A percentile compares a stretch with the other conserved stretches of the same genome.
Evolutionary conservation across 1,140 invertebrate species (phyloP).

Genomic region (Nephila pilipes): DNA sequence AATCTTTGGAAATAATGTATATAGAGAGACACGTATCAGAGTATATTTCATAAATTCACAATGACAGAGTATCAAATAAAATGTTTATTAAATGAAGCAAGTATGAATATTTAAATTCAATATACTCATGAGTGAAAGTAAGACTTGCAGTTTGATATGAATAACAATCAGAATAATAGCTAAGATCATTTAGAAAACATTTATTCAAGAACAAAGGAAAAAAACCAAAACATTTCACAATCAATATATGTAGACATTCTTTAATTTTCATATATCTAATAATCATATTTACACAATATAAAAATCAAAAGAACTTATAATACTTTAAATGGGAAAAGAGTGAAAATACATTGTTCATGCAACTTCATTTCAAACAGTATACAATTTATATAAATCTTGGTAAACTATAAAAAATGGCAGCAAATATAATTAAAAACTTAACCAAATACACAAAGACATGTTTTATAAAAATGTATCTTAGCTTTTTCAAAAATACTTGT

Average conservation of each 20-base stretch:
- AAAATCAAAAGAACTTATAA: conserved; percentile 15
- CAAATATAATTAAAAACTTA: conserved; percentile 42
- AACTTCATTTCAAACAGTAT: not conserved
- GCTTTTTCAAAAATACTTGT: conserved; percentile 1
- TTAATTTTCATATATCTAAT: not conserved
- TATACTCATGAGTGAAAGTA: not conserved
- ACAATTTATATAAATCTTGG: not conserved
- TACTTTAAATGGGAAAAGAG: not conserved
- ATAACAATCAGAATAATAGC: not conserved
- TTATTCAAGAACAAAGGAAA: conserved; percentile 8
- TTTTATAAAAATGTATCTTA: conserved; percentile 42
- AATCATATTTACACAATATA: conserved; percentile 33
- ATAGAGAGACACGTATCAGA: no score
- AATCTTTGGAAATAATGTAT: no score
- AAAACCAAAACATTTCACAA: conserved; percentile 36
- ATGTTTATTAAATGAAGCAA: no score
- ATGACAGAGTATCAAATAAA: no score
- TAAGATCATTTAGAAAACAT: conserved; percentile 29
- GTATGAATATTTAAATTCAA: not conserved
- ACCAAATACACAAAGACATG: not conserved
- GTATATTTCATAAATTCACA: no score
- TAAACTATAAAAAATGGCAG: conserved; percentile 17
- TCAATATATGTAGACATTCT: conserved; percentile 22
- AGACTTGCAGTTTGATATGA: no score
- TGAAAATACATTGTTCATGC: conserved; percentile 31